These are phyloP conservation scores for Nezara viridula DNA, from an alignment of 2,888 invertebrate species.

Conservation along the genomic window DNA sequence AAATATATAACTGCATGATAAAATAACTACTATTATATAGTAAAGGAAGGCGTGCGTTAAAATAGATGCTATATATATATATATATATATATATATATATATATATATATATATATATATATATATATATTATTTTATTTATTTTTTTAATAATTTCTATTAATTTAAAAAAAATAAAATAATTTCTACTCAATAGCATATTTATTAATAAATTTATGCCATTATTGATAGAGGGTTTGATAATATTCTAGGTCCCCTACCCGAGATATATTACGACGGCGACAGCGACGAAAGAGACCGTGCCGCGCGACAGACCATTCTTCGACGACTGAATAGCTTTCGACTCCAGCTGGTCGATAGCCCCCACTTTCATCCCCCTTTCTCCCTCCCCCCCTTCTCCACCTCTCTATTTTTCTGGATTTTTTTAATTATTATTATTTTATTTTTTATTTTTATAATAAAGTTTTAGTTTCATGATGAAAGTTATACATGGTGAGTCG, in stretches of 20 bases:
- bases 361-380: not conserved
- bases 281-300: not conserved
- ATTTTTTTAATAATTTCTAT: not conserved
- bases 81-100: too few relatives aligned
- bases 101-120: too few relatives aligned
- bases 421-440: not conserved
- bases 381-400: not conserved
- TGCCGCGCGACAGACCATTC: not conserved
- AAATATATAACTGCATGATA: not conserved
- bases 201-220: not conserved
- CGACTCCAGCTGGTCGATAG: conserved; percentile 27
- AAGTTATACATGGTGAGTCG: too few relatives aligned
- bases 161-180: not conserved
- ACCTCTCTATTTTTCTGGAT: not conserved
- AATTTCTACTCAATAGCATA: not conserved
- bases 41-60: not conserved
- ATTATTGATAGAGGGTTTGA: not conserved
- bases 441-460: not conserved
- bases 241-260: not conserved
- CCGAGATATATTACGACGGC: not conserved
- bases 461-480: not conserved
- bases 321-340: conserved; percentile 30
- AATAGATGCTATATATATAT: too few relatives aligned
- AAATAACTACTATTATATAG: not conserved
- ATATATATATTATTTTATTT: too few relatives aligned